A percentile compares a stretch with the other conserved stretches of the same genome.
phyloP scores from a whole-genome alignment of 2,113 vertebrate species.

The Aspidoscelis tigris region DNA sequence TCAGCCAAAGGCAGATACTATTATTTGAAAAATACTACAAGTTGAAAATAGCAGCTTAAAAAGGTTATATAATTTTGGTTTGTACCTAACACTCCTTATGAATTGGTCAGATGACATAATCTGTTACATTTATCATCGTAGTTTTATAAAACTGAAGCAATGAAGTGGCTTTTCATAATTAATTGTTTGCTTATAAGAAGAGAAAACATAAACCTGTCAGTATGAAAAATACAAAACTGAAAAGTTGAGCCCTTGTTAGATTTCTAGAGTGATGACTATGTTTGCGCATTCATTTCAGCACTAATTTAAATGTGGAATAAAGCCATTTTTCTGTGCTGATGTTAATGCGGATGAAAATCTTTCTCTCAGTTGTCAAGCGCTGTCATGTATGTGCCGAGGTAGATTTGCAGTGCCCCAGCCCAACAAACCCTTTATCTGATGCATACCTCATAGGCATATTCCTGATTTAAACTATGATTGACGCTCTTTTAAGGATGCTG shows the following conservation, averaged over 20 bases:
- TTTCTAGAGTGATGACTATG: slow-evolving; percentile 49
- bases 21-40: too few species aligned
- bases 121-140: slow-evolving; percentile 48
- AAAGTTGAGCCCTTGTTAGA: slow-evolving; percentile 49
- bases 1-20: too few species aligned
- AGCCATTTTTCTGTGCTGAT: slow-evolving; percentile 35
- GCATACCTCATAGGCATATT: background rate
- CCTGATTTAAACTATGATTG: background rate
- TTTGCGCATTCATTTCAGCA: slow-evolving; percentile 6
- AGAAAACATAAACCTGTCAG: slow-evolving; percentile 36
- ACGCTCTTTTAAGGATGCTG: background rate
- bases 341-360: slow-evolving; percentile 9
- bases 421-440: background rate
- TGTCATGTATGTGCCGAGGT: background rate
- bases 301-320: slow-evolving; percentile 48
- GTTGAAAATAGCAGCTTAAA: too few species aligned
- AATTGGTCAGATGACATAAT: slow-evolving; percentile 8
- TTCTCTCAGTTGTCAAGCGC: fast-evolving
- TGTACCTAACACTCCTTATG: slow-evolving; percentile 15
- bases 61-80: background rate
- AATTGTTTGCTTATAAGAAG: slow-evolving; percentile 55
- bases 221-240: slow-evolving; percentile 24
- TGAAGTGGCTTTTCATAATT: slow-evolving; percentile 52
- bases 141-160: slow-evolving; percentile 47
- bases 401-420: background rate